Conservation (phyloP, 1,140 invertebrate genomes). For the Leptinotarsa texana region DNA sequence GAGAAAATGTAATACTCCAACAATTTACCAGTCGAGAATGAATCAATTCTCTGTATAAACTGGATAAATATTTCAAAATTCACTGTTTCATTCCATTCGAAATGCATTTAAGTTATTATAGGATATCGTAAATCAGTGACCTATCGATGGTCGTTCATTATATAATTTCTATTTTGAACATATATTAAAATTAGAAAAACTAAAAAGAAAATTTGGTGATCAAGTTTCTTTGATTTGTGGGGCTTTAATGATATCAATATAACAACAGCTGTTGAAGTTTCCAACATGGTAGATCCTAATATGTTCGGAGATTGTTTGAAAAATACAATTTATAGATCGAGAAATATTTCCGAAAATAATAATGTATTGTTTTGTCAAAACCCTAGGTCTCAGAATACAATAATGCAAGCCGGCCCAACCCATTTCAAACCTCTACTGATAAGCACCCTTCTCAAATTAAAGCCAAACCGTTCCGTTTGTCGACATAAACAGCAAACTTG, state of each 20-base stretch:
- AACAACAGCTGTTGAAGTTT: constrained; percentile 12
- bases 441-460: neutral
- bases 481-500: too few relatives aligned
- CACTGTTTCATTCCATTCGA: neutral
- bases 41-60: neutral
- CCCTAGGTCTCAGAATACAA: neutral
- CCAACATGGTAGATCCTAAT: constrained; percentile 8
- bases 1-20: too few relatives aligned
- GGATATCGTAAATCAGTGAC: constrained; percentile 16
- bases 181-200: constrained; percentile 12
- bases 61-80: constrained; percentile 5
- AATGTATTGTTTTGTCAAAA: neutral
- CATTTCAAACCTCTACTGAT: neutral
- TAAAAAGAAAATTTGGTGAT: neutral
- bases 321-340: constrained; percentile 15
- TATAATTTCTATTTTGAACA: constrained; percentile 20
- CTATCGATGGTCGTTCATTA: neutral
- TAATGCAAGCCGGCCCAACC: neutral
- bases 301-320: constrained; percentile 14
- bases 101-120: constrained; percentile 17
- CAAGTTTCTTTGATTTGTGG: constrained; percentile 22
- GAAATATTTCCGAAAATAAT: neutral
- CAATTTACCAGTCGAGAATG: too few relatives aligned
- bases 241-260: constrained; percentile 9
- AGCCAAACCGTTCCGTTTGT: too few relatives aligned